phyloP scores from a whole-genome alignment of 2,797 vertebrate genomes.

The Lutjanus argentimaculatus region DNA sequence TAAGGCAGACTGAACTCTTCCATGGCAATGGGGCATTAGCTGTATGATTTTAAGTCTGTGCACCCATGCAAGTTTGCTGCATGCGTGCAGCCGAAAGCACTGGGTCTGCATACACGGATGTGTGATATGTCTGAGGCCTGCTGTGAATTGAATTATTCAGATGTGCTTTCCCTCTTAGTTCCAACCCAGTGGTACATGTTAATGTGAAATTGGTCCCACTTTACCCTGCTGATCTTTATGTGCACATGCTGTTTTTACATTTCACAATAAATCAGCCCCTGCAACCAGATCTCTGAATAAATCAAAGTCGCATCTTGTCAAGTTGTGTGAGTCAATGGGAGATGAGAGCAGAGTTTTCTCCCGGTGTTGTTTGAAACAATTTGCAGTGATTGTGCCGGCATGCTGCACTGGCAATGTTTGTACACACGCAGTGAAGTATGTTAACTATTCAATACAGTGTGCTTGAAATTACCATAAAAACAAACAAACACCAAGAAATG shows the following conservation, averaged over 20 bases:
- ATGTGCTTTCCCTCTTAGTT: constrained; percentile 73
- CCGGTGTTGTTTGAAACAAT: constrained; percentile 24
- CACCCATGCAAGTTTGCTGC: constrained; percentile 47
- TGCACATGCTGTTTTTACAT: constrained; percentile 49
- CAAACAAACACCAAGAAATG: constrained; percentile 28
- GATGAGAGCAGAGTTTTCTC: constrained; percentile 12
- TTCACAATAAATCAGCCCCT: constrained; percentile 48
- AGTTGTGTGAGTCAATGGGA: constrained; percentile 37
- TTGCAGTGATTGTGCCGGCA: constrained; percentile 13
- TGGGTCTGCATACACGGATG: constrained; percentile 9
- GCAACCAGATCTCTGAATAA: constrained; percentile 54
- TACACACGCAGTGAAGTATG: neutral
- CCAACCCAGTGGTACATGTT: constrained; percentile 73
- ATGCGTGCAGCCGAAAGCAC: constrained; percentile 44
- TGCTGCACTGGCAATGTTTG: constrained; percentile 31
- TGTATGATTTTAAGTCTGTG: constrained; percentile 45
- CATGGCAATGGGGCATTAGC: constrained; percentile 1
- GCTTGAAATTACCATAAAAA: constrained; percentile 28
- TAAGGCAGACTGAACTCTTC: constrained; percentile 21
- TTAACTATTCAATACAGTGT: constrained; percentile 11
- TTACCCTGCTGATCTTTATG: constrained; percentile 63
- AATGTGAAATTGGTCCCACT: constrained; percentile 78
- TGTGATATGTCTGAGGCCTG: constrained; percentile 46
- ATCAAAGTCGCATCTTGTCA: constrained; percentile 41
- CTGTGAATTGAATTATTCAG: constrained; percentile 76